phyloP scores from a whole-genome alignment of 2,113 vertebrate species.

The Siniperca knerii region DNA sequence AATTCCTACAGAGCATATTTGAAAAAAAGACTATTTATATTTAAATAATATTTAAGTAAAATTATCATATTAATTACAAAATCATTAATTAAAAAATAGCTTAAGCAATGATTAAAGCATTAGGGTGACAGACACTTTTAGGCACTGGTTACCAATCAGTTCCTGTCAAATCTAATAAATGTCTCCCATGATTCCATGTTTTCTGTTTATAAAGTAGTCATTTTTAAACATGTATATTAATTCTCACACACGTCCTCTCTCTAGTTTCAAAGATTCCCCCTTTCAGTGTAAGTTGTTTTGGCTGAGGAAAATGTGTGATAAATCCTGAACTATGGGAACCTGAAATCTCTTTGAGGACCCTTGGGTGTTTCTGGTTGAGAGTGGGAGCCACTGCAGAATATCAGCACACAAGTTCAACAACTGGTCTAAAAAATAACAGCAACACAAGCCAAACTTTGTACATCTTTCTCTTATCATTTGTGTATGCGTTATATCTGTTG shows the following conservation, averaged over 20 bases:
- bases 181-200: neutral
- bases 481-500: neutral
- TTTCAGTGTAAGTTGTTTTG: neutral
- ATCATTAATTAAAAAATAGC: neutral
- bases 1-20: too few relatives aligned
- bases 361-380: constrained; percentile 30
- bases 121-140: neutral
- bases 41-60: neutral
- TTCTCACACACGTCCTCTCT: neutral
- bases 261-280: neutral
- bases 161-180: neutral
- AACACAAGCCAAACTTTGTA: neutral
- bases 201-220: neutral
- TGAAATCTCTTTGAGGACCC: neutral
- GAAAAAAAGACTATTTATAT: too few relatives aligned
- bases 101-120: neutral
- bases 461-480: neutral
- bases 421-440: constrained; percentile 6
- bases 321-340: constrained; percentile 28
- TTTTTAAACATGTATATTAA: neutral
- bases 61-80: neutral
- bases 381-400: neutral
- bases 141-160: neutral
- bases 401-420: neutral
- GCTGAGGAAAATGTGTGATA: neutral